Evolutionary conservation across 2,113 vertebrate genomes (phyloP), one percentile per base, ranked within the genome.

Genomic region (Proteles cristata): DNA sequence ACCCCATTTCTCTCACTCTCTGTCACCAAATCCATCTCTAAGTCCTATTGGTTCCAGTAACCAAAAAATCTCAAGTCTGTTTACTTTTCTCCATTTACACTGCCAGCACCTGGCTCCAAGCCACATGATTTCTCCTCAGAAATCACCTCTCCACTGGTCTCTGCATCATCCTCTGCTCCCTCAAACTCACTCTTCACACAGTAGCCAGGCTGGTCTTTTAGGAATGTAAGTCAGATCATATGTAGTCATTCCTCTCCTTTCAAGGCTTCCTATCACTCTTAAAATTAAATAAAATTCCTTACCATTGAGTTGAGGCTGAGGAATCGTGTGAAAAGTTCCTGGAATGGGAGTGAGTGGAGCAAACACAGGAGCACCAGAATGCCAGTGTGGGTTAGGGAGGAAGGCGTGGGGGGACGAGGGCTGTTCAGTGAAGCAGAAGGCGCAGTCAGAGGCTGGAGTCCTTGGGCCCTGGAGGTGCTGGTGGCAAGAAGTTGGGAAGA

Each of bases 271-370:
- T 63, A 26, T 53, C 83, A 31, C 48, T 80, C 43, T 95, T n/a
- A 55, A 92, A 92, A 92, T 74, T 28, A 88, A 95, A 65, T 50
- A 11, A 26, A 33, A 80, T 86, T 86, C 69, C 71, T 85, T 63
- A 86, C 23, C 25, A 26, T 19, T 77, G 89, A 74, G 23, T 73
- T 68, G 19, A 81, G 80, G 53, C 35, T 17, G 23, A 79, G 76
- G 23, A 92, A 58, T 77, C 58, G 35, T 1, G 7, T 69, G 17
- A 69, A 50, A 74, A 43, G 5, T 16, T 39, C 48, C 39, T 33
- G 2, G 7, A 35, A 58, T 25, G 26, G 31, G 76, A 80, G 8
- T 7, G 21, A 80, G 25, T 12, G 48, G 31, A 88, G 82, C 14
- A 73, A n/a, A 84, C 19, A 39, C 0, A 11, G 10, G 16, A n/a